These are phyloP conservation scores for Tragopan temminckii DNA, from an alignment of 2,797 vertebrate species.

Conservation along the genomic window DNA sequence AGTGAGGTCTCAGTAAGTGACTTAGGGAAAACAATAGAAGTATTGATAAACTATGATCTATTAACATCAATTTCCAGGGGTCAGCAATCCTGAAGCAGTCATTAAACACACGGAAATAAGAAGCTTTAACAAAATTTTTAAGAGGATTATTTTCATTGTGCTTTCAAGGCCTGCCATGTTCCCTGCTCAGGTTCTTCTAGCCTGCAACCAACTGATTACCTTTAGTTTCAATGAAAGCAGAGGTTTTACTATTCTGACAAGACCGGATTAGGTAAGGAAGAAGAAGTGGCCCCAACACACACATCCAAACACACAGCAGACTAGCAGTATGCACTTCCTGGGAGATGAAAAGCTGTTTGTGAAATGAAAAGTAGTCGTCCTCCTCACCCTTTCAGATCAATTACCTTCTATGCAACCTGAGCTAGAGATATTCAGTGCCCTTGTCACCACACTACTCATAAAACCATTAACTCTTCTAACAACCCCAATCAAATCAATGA, in stretches of 20 bases:
- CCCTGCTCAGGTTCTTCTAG: not conserved
- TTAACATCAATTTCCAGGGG: not conserved
- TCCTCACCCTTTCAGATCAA: not conserved
- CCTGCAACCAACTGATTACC: not conserved
- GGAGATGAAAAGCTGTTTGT: not conserved
- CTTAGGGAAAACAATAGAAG: not conserved
- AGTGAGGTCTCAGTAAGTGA: too few species aligned
- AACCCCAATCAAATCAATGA: not conserved
- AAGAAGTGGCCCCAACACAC: not conserved
- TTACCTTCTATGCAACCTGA: not conserved
- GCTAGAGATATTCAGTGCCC: not conserved
- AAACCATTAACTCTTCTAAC: conserved; percentile 27
- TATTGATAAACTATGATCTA: not conserved
- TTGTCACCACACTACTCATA: not conserved
- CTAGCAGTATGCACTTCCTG: not conserved
- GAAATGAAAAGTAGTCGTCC: not conserved
- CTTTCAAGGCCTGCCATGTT: not conserved
- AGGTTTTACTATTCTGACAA: not conserved
- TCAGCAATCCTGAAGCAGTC: not conserved
- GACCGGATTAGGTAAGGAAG: not conserved
- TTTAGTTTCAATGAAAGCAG: not conserved
- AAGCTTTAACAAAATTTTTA: not conserved
- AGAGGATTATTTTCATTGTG: not conserved
- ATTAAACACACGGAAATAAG: not conserved
- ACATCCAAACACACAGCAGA: not conserved